Conservation (phyloP, 2,888 invertebrate genomes). For the Eledona agricola region DNA sequence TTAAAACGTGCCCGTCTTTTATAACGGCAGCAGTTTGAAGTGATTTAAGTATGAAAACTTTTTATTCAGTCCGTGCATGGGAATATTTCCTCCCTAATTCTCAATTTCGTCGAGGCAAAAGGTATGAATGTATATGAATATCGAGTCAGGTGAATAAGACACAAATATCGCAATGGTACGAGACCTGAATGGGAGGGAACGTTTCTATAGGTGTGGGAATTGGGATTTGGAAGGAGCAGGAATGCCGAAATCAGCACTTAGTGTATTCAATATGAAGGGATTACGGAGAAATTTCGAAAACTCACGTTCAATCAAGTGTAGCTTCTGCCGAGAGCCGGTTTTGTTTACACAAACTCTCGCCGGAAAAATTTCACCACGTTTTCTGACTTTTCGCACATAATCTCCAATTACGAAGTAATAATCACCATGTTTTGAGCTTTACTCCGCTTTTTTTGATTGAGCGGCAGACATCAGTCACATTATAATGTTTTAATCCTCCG, state of each 20-base stretch:
- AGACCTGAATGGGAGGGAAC: conserved; percentile 40
- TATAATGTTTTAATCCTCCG: conserved; percentile 33
- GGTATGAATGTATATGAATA: conserved; percentile 39
- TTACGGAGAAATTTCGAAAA: conserved; percentile 41
- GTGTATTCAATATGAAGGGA: conserved; percentile 43
- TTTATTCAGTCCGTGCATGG: conserved; percentile 36
- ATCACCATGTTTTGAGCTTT: no score
- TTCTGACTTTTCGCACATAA: no score
- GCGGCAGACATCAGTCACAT: no score
- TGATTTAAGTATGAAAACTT: conserved; percentile 37
- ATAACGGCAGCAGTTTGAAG: conserved; percentile 33
- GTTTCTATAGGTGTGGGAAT: conserved; percentile 39
- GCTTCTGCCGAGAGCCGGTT: conserved; percentile 20
- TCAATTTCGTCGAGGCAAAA: conserved; percentile 30
- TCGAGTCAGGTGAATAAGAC: conserved; percentile 44
- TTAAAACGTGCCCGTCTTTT: conserved; percentile 35
- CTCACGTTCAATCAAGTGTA: conserved; percentile 30
- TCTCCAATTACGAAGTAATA: no score
- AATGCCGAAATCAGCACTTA: conserved; percentile 44
- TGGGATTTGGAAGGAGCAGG: conserved; percentile 36
- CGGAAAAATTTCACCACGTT: no score
- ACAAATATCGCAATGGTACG: conserved; percentile 43
- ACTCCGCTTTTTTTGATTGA: no score
- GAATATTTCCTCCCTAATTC: conserved; percentile 37
- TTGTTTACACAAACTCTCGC: conserved; percentile 21